Percentiles rank a stretch among this genome's conserved stretches.
phyloP scores from a whole-genome alignment of 2,888 invertebrate species.

The Augiades crinisus region DNA sequence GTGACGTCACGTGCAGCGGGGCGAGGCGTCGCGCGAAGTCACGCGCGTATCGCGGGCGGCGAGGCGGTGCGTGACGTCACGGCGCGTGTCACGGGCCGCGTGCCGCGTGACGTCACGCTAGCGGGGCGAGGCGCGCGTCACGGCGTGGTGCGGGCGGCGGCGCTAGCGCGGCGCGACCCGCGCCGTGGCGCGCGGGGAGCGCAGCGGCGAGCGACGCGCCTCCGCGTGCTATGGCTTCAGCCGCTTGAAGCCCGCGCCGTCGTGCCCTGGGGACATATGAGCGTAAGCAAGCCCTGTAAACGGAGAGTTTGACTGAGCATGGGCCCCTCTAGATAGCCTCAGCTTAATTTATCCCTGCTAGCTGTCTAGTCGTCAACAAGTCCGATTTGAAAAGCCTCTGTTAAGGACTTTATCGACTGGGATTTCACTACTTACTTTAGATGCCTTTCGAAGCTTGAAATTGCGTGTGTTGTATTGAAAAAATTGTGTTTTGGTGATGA shows the following conservation, averaged over 20 bases:
- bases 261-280: conserved; percentile 81
- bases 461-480: no score
- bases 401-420: no score
- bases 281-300: no score
- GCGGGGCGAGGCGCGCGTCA: conserved; percentile 65
- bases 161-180: conserved; percentile 75
- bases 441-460: no score
- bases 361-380: no score
- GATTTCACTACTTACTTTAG: no score
- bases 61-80: not conserved
- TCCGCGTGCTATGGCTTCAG: conserved; percentile 84
- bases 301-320: no score
- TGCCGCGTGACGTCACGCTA: conserved; percentile 4
- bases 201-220: conserved; percentile 65
- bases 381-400: no score
- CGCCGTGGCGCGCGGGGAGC: conserved; percentile 68
- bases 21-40: not conserved
- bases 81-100: conserved; percentile 59
- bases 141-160: conserved; percentile 69
- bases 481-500: no score
- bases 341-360: no score
- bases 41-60: not conserved
- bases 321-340: no score
- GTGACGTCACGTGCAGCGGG: not conserved
- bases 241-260: conserved; percentile 91